Percentiles rank a stretch among this genome's conserved stretches.
phyloP scores from a whole-genome alignment of 1,140 invertebrate genomes.

The Drosophila ironensis region DNA sequence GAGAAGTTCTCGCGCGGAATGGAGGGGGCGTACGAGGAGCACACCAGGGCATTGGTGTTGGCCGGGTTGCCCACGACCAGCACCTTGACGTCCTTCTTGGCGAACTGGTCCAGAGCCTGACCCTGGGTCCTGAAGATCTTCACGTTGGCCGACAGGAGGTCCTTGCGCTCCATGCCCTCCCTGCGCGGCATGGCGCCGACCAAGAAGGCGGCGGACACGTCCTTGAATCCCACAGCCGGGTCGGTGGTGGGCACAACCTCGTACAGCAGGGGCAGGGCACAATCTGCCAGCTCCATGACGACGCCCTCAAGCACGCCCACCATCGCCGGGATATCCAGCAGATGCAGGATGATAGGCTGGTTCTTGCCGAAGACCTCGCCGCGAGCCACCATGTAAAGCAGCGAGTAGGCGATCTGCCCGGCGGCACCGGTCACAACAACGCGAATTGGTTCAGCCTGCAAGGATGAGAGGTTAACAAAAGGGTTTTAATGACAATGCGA shows the following conservation, averaged over 20 bases:
- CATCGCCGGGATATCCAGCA: constrained; percentile 98
- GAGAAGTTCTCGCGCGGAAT: constrained; percentile 99
- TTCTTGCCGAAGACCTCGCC: constrained; percentile 97
- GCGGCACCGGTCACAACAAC: constrained; percentile 99
- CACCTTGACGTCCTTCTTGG: constrained; percentile 97
- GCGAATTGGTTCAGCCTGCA: constrained; percentile 88
- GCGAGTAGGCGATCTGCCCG: constrained; percentile 99
- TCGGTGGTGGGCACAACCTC: constrained; percentile 94
- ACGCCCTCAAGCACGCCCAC: constrained; percentile 97
- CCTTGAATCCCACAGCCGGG: constrained; percentile 94
- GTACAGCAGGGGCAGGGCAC: constrained; percentile 94
- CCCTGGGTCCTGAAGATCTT: constrained; percentile 99
- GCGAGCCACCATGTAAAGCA: constrained; percentile 96
- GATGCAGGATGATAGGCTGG: constrained; percentile 93
- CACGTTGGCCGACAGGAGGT: constrained; percentile 97
- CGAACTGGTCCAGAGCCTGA: constrained; percentile 94
- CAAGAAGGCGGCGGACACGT: constrained; percentile 98
- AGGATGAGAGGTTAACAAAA: neutral
- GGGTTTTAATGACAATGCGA: too few relatives aligned
- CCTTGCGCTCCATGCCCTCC: constrained; percentile 99
- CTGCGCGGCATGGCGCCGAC: constrained; percentile 99
- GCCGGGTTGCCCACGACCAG: constrained; percentile 99
- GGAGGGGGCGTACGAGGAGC: constrained; percentile 97
- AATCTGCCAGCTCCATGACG: constrained; percentile 98
- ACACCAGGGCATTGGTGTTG: constrained; percentile 99